Conservation (phyloP, 2,888 invertebrate genomes). For the Apotomis turbidana region DNA sequence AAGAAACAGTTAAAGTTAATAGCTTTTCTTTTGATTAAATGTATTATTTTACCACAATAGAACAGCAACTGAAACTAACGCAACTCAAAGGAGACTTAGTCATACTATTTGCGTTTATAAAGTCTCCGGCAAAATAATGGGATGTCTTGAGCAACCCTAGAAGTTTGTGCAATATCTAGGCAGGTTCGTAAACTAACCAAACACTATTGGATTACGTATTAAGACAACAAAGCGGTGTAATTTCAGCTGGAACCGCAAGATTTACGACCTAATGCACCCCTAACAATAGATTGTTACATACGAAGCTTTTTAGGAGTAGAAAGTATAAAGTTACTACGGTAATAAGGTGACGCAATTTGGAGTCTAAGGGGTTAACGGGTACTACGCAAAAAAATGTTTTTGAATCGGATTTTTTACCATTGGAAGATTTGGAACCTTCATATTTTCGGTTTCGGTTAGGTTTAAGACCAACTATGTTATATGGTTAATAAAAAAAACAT, state of each 20-base stretch:
- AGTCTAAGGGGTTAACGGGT: no score
- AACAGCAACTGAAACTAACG: slow-evolving; percentile 2
- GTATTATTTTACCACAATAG: background rate
- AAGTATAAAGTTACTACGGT: background rate
- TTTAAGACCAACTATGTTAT: no score
- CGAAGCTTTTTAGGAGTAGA: slow-evolving; percentile 13
- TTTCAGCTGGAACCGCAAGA: slow-evolving; percentile 70
- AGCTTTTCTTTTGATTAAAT: slow-evolving; percentile 7
- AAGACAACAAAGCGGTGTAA: slow-evolving; percentile 72
- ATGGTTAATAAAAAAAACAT: no score
- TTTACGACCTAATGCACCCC: slow-evolving; percentile 67
- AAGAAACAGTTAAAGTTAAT: background rate
- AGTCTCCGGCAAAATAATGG: slow-evolving; percentile 13
- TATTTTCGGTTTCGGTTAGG: no score
- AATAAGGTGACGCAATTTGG: no score
- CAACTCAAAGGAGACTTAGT: background rate
- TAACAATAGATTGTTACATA: slow-evolving; percentile 46
- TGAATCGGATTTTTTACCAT: no score
- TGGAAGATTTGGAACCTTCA: no score
- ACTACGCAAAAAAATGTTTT: no score
- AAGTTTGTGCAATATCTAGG: background rate
- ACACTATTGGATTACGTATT: slow-evolving; percentile 67
- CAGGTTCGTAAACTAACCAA: slow-evolving; percentile 46
- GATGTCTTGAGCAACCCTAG: slow-evolving; percentile 20
- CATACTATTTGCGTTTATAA: slow-evolving; percentile 3